Percentiles rank a stretch among this genome's conserved stretches.
These are phyloP conservation scores for Listrodromus nycthemerus DNA, from an alignment of 2,888 invertebrate species.

Conservation along the genomic window DNA sequence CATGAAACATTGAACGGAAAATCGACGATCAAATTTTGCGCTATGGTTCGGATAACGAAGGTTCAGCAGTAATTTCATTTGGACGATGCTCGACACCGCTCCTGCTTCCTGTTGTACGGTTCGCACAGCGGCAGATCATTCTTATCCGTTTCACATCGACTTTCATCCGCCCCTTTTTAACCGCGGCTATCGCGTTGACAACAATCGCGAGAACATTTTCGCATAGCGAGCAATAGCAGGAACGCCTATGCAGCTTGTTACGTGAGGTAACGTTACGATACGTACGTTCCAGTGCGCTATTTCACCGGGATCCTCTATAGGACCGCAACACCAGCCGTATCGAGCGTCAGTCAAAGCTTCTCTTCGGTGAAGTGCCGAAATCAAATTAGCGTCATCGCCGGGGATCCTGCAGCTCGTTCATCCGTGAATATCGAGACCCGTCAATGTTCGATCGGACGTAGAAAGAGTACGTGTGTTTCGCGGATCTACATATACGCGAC, in stretches of 20 bases:
- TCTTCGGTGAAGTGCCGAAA: conserved; percentile 66
- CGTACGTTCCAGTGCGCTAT: background rate
- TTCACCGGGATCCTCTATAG: conserved; percentile 18
- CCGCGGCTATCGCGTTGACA: conserved; percentile 39
- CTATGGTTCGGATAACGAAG: background rate
- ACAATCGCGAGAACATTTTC: conserved; percentile 35
- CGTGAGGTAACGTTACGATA: conserved; percentile 14
- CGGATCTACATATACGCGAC: conserved; percentile 21
- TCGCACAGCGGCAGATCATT: conserved; percentile 8
- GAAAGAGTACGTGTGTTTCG: conserved; percentile 8
- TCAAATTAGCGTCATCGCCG: conserved; percentile 69
- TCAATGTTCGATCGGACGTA: conserved; percentile 40
- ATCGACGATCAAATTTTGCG: background rate
- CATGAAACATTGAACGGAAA: background rate
- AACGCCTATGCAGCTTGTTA: conserved; percentile 33
- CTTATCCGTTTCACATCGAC: conserved; percentile 24
- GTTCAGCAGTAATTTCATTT: conserved; percentile 15
- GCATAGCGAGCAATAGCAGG: conserved; percentile 6
- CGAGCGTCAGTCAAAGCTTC: conserved; percentile 66
- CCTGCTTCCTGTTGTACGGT: background rate
- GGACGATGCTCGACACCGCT: conserved; percentile 4
- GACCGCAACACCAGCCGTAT: conserved; percentile 25
- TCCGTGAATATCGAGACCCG: conserved; percentile 61
- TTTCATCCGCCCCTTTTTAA: conserved; percentile 8
- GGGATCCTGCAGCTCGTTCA: conserved; percentile 65